Evolutionary conservation across 2,888 invertebrate genomes (phyloP).

Genomic region (Lasioglossum vierecki): DNA sequence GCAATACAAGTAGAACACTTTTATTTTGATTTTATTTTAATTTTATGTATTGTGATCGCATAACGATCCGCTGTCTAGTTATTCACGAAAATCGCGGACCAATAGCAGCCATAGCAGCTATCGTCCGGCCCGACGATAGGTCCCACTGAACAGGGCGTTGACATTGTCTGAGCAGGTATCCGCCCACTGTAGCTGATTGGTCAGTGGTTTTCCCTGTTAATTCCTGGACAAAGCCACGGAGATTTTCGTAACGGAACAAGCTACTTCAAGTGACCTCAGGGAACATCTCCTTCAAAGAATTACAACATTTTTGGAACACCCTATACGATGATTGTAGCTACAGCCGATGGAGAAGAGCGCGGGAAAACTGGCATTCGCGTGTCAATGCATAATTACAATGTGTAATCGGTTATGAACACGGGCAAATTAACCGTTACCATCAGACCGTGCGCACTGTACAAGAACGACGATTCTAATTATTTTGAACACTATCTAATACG

Average conservation of each 20-base stretch:
- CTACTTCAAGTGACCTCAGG: background rate
- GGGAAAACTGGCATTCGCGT: slow-evolving; percentile 42
- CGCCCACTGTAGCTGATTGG: background rate
- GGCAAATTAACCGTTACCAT: slow-evolving; percentile 31
- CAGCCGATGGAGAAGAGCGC: slow-evolving; percentile 40
- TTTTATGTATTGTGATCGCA: too few species aligned
- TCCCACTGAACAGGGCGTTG: background rate
- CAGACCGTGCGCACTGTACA: background rate
- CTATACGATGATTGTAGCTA: background rate
- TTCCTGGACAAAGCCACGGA: background rate
- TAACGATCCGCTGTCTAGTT: background rate
- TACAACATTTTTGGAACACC: too few species aligned
- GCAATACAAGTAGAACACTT: too few species aligned
- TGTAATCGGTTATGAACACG: slow-evolving; percentile 28
- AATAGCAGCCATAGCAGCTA: too few species aligned
- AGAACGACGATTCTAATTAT: background rate
- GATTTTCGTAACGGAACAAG: background rate
- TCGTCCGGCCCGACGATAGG: background rate
- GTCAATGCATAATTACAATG: slow-evolving; percentile 13
- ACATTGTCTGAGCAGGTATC: background rate
- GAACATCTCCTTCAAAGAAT: too few species aligned
- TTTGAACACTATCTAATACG: slow-evolving; percentile 5
- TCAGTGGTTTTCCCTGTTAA: background rate
- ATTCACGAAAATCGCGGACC: background rate
- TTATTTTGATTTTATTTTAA: too few species aligned